phyloP scores from a whole-genome alignment of 2,888 invertebrate genomes.

The Conistra vaccinii region DNA sequence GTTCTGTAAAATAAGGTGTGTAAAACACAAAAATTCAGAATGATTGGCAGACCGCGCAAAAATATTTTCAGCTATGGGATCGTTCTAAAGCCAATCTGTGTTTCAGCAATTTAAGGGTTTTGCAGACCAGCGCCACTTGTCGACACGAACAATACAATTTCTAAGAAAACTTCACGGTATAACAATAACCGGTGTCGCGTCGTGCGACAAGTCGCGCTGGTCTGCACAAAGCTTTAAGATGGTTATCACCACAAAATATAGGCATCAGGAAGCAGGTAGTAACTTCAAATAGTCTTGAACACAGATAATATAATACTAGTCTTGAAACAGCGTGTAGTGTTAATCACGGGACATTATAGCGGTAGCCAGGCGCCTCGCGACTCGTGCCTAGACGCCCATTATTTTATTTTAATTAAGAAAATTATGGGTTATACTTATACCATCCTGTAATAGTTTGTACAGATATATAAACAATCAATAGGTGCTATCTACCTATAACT shows the following conservation, averaged over 20 bases:
- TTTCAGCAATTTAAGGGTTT: not conserved
- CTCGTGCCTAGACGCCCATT: slow-evolving; percentile 70
- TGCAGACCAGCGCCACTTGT: too few species aligned
- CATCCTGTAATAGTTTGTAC: not conserved
- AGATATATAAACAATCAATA: not conserved
- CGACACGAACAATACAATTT: too few species aligned
- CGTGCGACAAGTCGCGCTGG: too few species aligned
- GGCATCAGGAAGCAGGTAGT: slow-evolving; percentile 8
- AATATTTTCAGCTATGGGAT: not conserved
- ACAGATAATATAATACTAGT: too few species aligned
- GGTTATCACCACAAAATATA: slow-evolving; percentile 10
- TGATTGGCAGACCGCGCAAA: not conserved
- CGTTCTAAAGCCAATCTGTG: not conserved
- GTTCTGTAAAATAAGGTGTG: not conserved
- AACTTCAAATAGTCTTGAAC: slow-evolving; percentile 75
- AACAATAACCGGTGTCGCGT: too few species aligned
- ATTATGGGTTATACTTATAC: not conserved
- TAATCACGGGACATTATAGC: slow-evolving; percentile 70
- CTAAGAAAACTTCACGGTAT: too few species aligned
- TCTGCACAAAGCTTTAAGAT: too few species aligned
- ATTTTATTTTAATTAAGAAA: slow-evolving; percentile 73
- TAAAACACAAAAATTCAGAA: not conserved
- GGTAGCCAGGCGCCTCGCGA: slow-evolving; percentile 72
- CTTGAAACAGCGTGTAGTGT: slow-evolving; percentile 64
- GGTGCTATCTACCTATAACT: too few species aligned